Evolutionary conservation across 2,888 invertebrate genomes (phyloP), one percentile per base, ranked within the genome.

Genomic region (Beris morrisii): DNA sequence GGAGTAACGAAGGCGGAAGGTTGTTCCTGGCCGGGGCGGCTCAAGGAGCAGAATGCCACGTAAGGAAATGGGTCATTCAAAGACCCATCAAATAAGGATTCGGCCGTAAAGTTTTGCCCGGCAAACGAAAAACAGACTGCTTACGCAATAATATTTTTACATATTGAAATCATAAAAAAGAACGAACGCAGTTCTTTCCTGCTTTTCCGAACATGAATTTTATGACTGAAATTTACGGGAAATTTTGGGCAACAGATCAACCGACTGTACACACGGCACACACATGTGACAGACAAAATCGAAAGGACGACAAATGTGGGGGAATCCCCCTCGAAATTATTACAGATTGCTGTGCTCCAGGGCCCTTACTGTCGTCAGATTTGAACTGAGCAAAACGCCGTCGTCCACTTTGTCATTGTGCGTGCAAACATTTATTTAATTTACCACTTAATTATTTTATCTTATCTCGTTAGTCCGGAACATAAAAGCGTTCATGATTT

Each of bases 391-490:
- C 22, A 48, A 9, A 48, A 12, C 48, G 48, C 22, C 22, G 22
- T 22, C 22, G 22, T 7, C 59, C 59, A 54, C 45, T 64, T 64
- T 54, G 54, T 64, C 54, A 50, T 32, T 30, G 50, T 63, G 67
- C 63, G 52, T 67, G 54, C 56, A 31, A 63, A 56, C 63, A 63
- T 56, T 63, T 67, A 63, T 56, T 61, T 63, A 65, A 68, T 65
- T 68, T 65, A 58, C 68, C 61, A 52, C 56, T 65, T 68, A 68
- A 68, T 68, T 68, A 61, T 68, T 68, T 68, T 68, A 68, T 68
- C 68, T 68, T 68, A 68, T 68, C 65, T 61, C 63, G 55, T 68
- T 68, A 61, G 61, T 52, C 43, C 52, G 32, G 31, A 61, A 15
- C 61, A 52, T 50, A 43, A 52, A 50, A 22, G 61, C 61, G 38